Evolutionary conservation across 1,140 invertebrate species (phyloP).

Genomic region (Atopsyche davidsoni): DNA sequence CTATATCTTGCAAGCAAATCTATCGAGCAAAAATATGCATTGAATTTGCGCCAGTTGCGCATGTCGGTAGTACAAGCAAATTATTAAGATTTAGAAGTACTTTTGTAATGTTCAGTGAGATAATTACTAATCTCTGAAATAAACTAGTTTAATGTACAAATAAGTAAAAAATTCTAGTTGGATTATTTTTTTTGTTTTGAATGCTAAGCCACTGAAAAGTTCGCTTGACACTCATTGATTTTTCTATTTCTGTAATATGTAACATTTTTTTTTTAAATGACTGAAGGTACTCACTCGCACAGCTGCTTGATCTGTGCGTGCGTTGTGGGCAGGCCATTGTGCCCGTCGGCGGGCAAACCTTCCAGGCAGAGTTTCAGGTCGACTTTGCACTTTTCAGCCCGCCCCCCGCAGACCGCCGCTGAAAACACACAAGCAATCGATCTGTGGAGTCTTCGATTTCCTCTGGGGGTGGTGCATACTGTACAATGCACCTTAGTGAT

Average conservation of each 20-base stretch:
- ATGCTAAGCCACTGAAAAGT: background rate
- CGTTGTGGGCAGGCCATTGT: slow-evolving; percentile 11
- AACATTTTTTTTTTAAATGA: background rate
- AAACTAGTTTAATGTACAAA: background rate
- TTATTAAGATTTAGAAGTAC: too few species aligned
- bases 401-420: too few species aligned
- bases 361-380: slow-evolving; percentile 17
- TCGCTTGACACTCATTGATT: background rate
- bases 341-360: slow-evolving; percentile 14
- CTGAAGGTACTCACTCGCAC: slow-evolving; percentile 8
- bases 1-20: too few species aligned
- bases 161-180: background rate
- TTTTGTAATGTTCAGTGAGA: background rate
- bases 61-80: too few species aligned
- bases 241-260: background rate
- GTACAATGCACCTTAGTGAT: too few species aligned
- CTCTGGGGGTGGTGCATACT: too few species aligned
- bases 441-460: too few species aligned
- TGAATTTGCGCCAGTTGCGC: too few species aligned
- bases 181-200: background rate
- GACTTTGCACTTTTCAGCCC: slow-evolving; percentile 36
- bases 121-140: background rate
- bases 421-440: too few species aligned
- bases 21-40: too few species aligned
- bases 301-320: slow-evolving; percentile 16